These are phyloP conservation scores for Elmis aenea DNA, from an alignment of 2,888 invertebrate species.

Conservation along the genomic window DNA sequence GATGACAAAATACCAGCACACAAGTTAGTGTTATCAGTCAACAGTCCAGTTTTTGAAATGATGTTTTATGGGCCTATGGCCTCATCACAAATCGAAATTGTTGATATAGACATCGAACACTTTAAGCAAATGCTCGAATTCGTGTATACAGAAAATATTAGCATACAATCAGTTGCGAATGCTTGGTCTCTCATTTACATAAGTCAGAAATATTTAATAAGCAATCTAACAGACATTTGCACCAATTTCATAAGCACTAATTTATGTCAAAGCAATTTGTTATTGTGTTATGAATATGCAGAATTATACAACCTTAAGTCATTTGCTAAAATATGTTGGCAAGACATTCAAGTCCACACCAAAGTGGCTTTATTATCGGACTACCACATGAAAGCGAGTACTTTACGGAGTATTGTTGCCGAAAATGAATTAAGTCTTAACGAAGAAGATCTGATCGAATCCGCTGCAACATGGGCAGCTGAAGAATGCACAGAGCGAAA, in stretches of 20 bases:
- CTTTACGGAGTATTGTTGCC: slow-evolving; percentile 50
- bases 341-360: slow-evolving; percentile 54
- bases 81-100: slow-evolving; percentile 47
- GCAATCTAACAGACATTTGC: slow-evolving; percentile 51
- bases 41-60: slow-evolving; percentile 64
- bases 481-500: slow-evolving; percentile 50
- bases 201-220: slow-evolving; percentile 61
- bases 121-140: slow-evolving; percentile 59
- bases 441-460: slow-evolving; percentile 52
- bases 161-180: slow-evolving; percentile 52
- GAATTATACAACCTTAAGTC: slow-evolving; percentile 55
- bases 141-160: slow-evolving; percentile 57
- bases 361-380: slow-evolving; percentile 51
- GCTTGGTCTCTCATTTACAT: slow-evolving; percentile 61
- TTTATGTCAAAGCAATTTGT: slow-evolving; percentile 54
- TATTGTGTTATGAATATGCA: slow-evolving; percentile 57
- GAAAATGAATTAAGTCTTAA: slow-evolving; percentile 50
- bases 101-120: slow-evolving; percentile 56
- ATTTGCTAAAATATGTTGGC: slow-evolving; percentile 49
- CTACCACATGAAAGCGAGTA: slow-evolving; percentile 50
- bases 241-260: slow-evolving; percentile 52
- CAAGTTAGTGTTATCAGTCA: slow-evolving; percentile 58
- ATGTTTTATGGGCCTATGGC: slow-evolving; percentile 63
- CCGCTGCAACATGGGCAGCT: slow-evolving; percentile 54
- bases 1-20: slow-evolving; percentile 54